These are phyloP conservation scores for Drosophila subobscura DNA, from an alignment of 1,140 invertebrate genomes.

Conservation along the genomic window DNA sequence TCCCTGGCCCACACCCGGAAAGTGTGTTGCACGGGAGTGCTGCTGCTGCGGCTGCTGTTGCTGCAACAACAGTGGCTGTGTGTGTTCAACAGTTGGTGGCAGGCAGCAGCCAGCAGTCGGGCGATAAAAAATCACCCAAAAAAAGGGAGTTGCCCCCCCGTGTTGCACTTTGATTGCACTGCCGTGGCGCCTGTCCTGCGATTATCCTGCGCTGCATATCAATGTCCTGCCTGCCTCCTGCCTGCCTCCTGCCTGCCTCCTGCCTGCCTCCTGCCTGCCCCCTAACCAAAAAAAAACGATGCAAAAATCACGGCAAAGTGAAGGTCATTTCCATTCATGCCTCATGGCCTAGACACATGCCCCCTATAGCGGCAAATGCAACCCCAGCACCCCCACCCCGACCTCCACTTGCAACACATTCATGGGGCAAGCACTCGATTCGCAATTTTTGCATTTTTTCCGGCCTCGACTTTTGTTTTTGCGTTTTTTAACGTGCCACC, in stretches of 20 bases:
- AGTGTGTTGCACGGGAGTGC: conserved; percentile 27
- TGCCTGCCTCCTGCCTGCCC: background rate
- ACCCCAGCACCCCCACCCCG: background rate
- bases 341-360: conserved; percentile 2
- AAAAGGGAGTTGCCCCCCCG: conserved; percentile 12
- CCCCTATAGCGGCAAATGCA: background rate
- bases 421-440: conserved; percentile 14
- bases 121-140: conserved; percentile 18
- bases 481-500: conserved; percentile 6
- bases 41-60: conserved; percentile 15
- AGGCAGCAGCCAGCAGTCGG: conserved; percentile 26
- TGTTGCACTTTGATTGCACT: conserved; percentile 78
- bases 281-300: conserved; percentile 9
- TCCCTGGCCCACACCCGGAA: conserved; percentile 1
- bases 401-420: background rate
- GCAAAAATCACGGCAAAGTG: conserved; percentile 53
- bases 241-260: background rate
- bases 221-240: conserved; percentile 54
- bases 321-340: conserved; percentile 70
- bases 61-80: conserved; percentile 22
- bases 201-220: conserved; percentile 78
- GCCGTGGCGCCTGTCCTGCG: conserved; percentile 70
- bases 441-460: conserved; percentile 77
- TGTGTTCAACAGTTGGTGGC: conserved; percentile 64
- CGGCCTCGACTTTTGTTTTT: background rate